Evolutionary conservation across 2,113 vertebrate genomes (phyloP), one percentile per base, ranked within the genome.

Genomic region (Poecilia latipinna): DNA sequence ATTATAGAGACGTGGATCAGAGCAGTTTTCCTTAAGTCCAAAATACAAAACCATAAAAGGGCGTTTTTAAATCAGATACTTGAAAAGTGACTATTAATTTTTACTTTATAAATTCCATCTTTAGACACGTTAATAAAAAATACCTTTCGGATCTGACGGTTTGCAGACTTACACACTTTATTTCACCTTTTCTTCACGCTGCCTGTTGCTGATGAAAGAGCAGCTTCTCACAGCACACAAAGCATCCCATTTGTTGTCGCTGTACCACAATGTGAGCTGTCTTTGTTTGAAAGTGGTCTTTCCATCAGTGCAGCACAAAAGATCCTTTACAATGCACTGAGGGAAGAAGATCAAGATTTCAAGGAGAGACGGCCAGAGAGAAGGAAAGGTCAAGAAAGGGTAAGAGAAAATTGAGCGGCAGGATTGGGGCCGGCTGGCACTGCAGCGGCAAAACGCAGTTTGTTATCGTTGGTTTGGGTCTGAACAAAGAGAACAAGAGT

Each of bases 281-380:
- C 85, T 91, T 93, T 92, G 90, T 92, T 65, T 89, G 85, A 86
- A 84, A 87, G 86, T 88, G 78, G 79, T 88, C 81, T 88, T 91
- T 93, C 89, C 80, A 91, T 91, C 92, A 92, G 72, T 35, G 37
- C 31, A 15, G 48, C 71, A 91, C 89, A 93, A 92, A 91, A 78
- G 90, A 76, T 67, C 74, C 76, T 72, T 86, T 78, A 89, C 82
- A 83, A 86, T 81, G 80, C 68, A 82, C 71, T 87, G 77, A 72
- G 80, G 74, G 72, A 83, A 61, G 75, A 75, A 70, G 81, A 77
- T 22, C 10, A 69, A 81, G 82, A 87, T 84, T 83, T 82, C 28
- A n/a, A 54, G 67, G 26, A 70, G 69, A 68, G 33, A 35, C 67
- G 69, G 33, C 44, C 39, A 65, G 57, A 83, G 54, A 75, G 72